Evolutionary conservation across 2,888 invertebrate genomes (phyloP), one percentile per base, ranked within the genome.

Genomic region (Copidosoma aretas): DNA sequence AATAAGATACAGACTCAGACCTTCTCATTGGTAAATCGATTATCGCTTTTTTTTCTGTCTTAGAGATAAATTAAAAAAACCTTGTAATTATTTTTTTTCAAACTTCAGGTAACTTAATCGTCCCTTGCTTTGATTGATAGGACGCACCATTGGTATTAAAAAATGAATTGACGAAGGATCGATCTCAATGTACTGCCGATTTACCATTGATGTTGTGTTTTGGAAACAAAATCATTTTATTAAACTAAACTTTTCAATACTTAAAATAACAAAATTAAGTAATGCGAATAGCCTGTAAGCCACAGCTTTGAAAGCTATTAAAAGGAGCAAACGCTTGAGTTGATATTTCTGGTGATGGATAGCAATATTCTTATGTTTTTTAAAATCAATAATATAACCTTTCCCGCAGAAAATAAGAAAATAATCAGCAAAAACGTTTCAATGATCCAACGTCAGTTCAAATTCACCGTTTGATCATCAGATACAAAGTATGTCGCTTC

Each of bases 21-120:
- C 60, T 71, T 63, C 58, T 61, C 25, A 19, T 67, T 39, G 54
- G 49, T 68, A 41, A 65, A 71, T 71, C 61, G 67, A 67, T 70
- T 60, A 57, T 63, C 52, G 57, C 59, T 62, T 54, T 57, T 53
- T 39, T 51, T 12, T 62, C 51, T 65, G 65, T 49, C 22, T 10
- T 64, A 57, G 54, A 32, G 39, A 59, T 65, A 69, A 62, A 61
- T 61, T 60, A 58, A 64, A 61, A 58, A 49, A 60, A 68, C 32
- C 56, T 61, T 46, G 41, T 56, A 51, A 56, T 52, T 60, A 60
- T 43, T 56, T 39, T 46, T 60, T 58, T 53, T 71, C 21, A 52
- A 65, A 21, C 51, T 39, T 68, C 66, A 71, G 71, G 71, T 71
- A 71, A 71, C 71, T 71, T 39, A 51, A 68, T 71, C 63, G 57